Conservation (phyloP, 2,797 vertebrate genomes). For the Molothrus ater region DNA sequence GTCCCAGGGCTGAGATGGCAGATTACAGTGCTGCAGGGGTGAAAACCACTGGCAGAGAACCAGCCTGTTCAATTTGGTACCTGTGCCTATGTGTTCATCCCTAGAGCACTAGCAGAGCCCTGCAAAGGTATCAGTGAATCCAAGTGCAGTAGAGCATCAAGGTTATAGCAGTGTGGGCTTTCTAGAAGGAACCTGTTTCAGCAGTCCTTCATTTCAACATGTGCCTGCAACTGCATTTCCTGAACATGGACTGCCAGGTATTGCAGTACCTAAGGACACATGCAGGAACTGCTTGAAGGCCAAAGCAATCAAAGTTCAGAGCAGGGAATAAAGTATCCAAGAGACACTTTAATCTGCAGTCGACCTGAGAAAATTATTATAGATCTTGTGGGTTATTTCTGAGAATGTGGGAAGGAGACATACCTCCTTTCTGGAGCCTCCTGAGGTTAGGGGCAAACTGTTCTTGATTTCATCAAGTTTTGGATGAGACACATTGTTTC, state of each 20-base stretch:
- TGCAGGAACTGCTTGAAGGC: not conserved
- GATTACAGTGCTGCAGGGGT: not conserved
- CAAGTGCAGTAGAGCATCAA: not conserved
- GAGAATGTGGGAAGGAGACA: not conserved
- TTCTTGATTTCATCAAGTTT: not conserved
- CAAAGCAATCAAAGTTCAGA: not conserved
- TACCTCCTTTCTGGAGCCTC: not conserved
- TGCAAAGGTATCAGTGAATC: not conserved
- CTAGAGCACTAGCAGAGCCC: not conserved
- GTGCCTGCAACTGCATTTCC: not conserved
- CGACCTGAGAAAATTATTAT: not conserved
- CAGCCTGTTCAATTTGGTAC: rapidly evolving
- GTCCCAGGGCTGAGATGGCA: not conserved
- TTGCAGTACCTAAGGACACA: not conserved
- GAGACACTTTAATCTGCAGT: not conserved
- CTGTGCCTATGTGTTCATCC: not conserved
- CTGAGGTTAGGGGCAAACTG: not conserved
- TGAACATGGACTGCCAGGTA: rapidly evolving
- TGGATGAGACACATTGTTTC: rapidly evolving
- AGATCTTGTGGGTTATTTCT: not conserved
- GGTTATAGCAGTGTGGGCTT: not conserved
- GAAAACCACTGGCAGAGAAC: not conserved
- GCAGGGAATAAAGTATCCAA: not conserved
- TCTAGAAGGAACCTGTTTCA: not conserved
- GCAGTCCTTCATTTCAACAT: not conserved